Base-by-base conservation (phyloP, 2,888 invertebrate species). In the Alentia gelatinosa region DNA sequence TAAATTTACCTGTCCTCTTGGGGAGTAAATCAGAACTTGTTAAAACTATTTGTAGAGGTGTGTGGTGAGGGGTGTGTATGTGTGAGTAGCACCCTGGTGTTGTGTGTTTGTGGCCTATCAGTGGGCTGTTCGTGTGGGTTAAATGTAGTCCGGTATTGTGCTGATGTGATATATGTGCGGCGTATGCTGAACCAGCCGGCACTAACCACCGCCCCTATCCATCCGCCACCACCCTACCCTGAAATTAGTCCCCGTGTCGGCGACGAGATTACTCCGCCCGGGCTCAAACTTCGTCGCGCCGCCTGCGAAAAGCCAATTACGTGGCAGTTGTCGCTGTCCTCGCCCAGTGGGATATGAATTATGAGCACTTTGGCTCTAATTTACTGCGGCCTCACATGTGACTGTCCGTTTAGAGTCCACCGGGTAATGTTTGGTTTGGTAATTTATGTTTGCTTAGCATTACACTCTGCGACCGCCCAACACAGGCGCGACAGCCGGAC, bases 351-450 rank as follows among this genome's bases (percentile, higher is more conserved):
- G 37, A 79, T 35, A 79, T 79, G 39, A 79, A 79, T 79, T 79
- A 79, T 79, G 39, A 79, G 79, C 79, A 79, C 79, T 79, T 79
- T 79, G 79, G 79, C 26, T 79, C 79, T 79, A 79, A 79, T 79
- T 79, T 79, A 79, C 79, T 12, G 79, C 79, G 1, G 79, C 79
- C 39, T 79, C 79, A 37, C 79, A 79, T 79, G 79, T 37, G 4
- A 79, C 79, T 19, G 19, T 37, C 79, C 79, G 79, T 79, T 79
- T 79, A 79, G 79, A 79, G 79, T 12, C 79, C 19, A 39, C 79
- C 35, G 5, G 79, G 79, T 79, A 79, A 39, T 79, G 79, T 79
- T 79, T 79, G 79, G 37, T 79, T 79, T 79, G 37, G 39, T 79
- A 79, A 79, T 79, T 79, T 79, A 79, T 79, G 79, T 79, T 79